A percentile compares a stretch with the other conserved stretches of the same genome.
These are phyloP conservation scores for Scolanthus callimorphus DNA, from an alignment of 92 coral and sea anemone species.

Conservation along the genomic window DNA sequence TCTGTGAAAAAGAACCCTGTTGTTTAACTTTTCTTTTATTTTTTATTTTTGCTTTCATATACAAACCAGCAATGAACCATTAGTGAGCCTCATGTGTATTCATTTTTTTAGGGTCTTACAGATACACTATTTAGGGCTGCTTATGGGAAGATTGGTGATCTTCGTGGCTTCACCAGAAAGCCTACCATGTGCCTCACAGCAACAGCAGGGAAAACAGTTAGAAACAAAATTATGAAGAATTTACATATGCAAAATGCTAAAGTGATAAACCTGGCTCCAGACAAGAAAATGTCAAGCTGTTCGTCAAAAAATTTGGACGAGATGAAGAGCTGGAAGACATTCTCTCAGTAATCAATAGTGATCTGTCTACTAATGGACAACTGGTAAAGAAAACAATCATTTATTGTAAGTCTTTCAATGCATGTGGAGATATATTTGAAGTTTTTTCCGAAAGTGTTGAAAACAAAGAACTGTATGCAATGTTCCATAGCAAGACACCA, in stretches of 20 bases:
- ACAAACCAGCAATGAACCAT: too few species aligned
- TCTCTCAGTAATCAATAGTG: conserved; percentile 9
- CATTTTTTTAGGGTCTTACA: conserved; percentile 22
- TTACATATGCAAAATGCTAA: conserved; percentile 16
- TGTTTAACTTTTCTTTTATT: neutral
- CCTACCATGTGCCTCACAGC: conserved; percentile 60
- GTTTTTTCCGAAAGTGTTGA: conserved; percentile 24
- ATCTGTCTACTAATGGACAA: neutral
- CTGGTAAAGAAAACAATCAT: conserved; percentile 38
- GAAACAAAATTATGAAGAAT: conserved; percentile 7
- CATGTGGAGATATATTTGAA: conserved; percentile 45
- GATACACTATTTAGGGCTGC: conserved; percentile 33
- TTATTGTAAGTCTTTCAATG: conserved; percentile 45
- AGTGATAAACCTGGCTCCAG: conserved; percentile 19
- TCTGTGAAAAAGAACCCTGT: too few species aligned
- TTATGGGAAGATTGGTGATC: conserved; percentile 38
- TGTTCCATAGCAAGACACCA: conserved; percentile 62
- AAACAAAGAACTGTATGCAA: conserved; percentile 23
- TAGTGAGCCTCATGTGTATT: neutral
- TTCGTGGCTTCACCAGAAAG: conserved; percentile 28
- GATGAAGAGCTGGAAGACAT: conserved; percentile 5
- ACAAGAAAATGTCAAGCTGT: conserved; percentile 19
- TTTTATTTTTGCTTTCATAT: too few species aligned
- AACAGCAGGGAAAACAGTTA: conserved; percentile 30
- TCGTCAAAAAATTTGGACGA: neutral